Conservation (phyloP, 2,888 invertebrate species). For the Pterostichus madidus region DNA sequence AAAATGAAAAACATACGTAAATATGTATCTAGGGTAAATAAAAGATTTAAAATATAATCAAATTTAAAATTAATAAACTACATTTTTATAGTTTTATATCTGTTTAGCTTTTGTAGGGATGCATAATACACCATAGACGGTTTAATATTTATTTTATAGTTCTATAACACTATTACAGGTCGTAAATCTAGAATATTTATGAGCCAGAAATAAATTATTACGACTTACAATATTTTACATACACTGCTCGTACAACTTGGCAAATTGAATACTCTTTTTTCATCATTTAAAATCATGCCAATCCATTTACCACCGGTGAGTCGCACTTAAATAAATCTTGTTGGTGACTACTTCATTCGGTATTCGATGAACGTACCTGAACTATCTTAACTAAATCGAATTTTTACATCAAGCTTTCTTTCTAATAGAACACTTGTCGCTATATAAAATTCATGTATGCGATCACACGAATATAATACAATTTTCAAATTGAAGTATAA, state of each 20-base stretch:
- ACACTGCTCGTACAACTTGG: background rate
- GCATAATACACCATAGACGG: too few species aligned
- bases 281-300: slow-evolving; percentile 45
- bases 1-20: too few species aligned
- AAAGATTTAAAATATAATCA: too few species aligned
- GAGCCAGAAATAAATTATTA: background rate
- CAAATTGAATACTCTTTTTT: background rate
- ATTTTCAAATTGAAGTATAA: slow-evolving; percentile 36
- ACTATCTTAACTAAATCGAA: slow-evolving; percentile 29
- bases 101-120: too few species aligned
- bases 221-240: slow-evolving; percentile 13
- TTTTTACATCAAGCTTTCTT: slow-evolving; percentile 22
- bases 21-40: too few species aligned
- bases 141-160: too few species aligned
- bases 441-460: slow-evolving; percentile 31
- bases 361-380: slow-evolving; percentile 21
- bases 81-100: too few species aligned
- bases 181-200: slow-evolving; percentile 7
- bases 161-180: slow-evolving; percentile 1
- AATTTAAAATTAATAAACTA: too few species aligned
- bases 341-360: slow-evolving; percentile 30
- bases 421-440: slow-evolving; percentile 17
- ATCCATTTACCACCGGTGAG: slow-evolving; percentile 20
- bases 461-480: slow-evolving; percentile 14
- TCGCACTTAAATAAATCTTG: slow-evolving; percentile 23